phyloP scores from a whole-genome alignment of 64 coral and sea anemone species.

The Catalaphyllia jardinei region DNA sequence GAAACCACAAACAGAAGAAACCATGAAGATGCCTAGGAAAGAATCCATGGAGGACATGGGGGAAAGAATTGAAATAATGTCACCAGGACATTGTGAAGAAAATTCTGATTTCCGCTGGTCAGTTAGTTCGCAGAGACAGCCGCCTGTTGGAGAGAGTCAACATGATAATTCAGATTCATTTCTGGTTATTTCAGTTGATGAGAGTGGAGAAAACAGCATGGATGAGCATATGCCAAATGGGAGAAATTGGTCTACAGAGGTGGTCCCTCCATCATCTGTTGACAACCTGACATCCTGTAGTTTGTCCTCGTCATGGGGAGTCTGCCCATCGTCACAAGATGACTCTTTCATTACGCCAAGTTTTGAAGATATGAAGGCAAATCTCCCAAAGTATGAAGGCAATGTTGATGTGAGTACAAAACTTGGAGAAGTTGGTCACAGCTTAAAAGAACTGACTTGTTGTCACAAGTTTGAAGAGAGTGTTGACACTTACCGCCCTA shows the following conservation, averaged over 20 bases:
- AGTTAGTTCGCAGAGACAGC: neutral
- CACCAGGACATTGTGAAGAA: neutral
- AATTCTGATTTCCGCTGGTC: conserved; percentile 3
- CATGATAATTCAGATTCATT: conserved; percentile 14
- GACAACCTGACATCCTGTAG: conserved; percentile 16
- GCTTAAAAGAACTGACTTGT: conserved; percentile 52
- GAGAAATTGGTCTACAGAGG: conserved; percentile 23
- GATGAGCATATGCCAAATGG: neutral
- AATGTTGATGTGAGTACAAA: neutral
- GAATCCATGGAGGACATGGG: conserved; percentile 13
- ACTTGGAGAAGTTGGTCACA: conserved; percentile 40
- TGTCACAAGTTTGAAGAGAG: conserved; percentile 73
- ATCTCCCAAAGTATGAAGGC: conserved; percentile 44
- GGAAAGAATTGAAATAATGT: conserved; percentile 35
- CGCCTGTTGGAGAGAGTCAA: conserved; percentile 30
- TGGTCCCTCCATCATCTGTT: neutral
- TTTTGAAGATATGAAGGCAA: conserved; percentile 76
- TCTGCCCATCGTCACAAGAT: conserved; percentile 63
- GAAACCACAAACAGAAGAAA: neutral
- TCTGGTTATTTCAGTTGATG: conserved; percentile 29
- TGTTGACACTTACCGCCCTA: conserved; percentile 9
- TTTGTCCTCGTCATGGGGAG: conserved; percentile 76
- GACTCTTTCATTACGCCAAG: conserved; percentile 61
- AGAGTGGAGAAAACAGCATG: neutral
- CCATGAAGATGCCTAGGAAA: neutral